Percentiles rank a stretch among this genome's conserved stretches.
Conservation (phyloP, 2,888 invertebrate genomes). For the Campoplex nolae region DNA sequence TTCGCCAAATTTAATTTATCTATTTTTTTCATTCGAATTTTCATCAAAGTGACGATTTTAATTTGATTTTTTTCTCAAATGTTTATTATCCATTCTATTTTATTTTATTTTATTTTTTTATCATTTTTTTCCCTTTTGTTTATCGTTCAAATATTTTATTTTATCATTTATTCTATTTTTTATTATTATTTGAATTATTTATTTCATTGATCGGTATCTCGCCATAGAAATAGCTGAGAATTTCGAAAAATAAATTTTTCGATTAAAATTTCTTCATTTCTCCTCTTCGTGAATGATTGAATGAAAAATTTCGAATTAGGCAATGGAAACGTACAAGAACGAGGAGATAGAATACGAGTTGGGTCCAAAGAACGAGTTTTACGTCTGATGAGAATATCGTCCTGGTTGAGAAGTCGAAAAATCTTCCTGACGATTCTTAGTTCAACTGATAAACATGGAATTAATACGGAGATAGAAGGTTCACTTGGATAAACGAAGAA, state of each 20-base stretch:
- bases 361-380: constrained; percentile 95
- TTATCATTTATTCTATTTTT: background rate
- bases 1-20: no score
- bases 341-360: constrained; percentile 96
- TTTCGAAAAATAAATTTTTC: no score
- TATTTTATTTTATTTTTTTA: background rate
- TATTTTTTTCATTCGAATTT: no score
- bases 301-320: constrained; percentile 85
- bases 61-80: background rate
- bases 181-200: constrained; percentile 32
- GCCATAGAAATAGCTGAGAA: no score
- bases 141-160: background rate
- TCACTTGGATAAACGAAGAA: background rate
- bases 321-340: constrained; percentile 97
- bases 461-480: constrained; percentile 9
- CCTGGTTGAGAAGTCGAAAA: constrained; percentile 65
- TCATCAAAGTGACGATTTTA: no score
- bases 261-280: no score
- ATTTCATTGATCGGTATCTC: background rate
- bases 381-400: constrained; percentile 88
- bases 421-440: constrained; percentile 56
- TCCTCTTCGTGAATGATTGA: background rate
- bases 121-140: constrained; percentile 5
- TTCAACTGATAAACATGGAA: constrained; percentile 52
- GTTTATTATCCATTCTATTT: background rate